A percentile compares a stretch with the other conserved stretches of the same genome.
These are phyloP conservation scores for Scolanthus callimorphus DNA, from an alignment of 92 coral and sea anemone species.

Conservation along the genomic window DNA sequence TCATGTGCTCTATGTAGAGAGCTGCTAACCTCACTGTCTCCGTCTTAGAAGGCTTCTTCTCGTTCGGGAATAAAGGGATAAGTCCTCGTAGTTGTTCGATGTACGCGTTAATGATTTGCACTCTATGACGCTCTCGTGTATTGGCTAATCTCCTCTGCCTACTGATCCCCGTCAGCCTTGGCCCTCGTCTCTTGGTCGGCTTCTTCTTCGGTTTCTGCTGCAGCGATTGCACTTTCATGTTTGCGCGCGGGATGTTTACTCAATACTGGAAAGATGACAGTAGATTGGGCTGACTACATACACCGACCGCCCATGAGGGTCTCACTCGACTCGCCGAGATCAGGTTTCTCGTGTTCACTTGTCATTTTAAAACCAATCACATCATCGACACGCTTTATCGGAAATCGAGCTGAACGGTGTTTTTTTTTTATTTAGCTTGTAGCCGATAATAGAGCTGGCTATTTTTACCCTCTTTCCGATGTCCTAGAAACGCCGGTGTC, in stretches of 20 bases:
- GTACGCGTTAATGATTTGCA: constrained; percentile 70
- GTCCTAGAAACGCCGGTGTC: too few relatives aligned
- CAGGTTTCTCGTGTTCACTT: constrained; percentile 19
- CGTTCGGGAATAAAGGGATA: constrained; percentile 85
- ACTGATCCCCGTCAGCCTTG: constrained; percentile 84
- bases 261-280: not conserved
- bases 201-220: constrained; percentile 34
- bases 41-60: constrained; percentile 86
- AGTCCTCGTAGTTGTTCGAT: constrained; percentile 71
- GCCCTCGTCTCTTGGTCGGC: constrained; percentile 76
- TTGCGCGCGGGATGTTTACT: not conserved
- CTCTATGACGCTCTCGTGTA: constrained; percentile 76
- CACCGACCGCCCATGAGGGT: constrained; percentile 5
- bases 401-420: constrained; percentile 14
- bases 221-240: too few relatives aligned
- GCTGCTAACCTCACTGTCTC: constrained; percentile 87
- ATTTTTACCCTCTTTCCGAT: too few relatives aligned
- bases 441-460: too few relatives aligned
- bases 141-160: constrained; percentile 80
- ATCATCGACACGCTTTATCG: constrained; percentile 22
- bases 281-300: not conserved
- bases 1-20: constrained; percentile 70
- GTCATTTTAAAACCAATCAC: constrained; percentile 1
- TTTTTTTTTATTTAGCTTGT: too few relatives aligned
- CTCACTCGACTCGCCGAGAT: constrained; percentile 6